Evolutionary conservation across 2,113 vertebrate genomes (phyloP), one percentile per base, ranked within the genome.

Genomic region (Geothlypis trichas): DNA sequence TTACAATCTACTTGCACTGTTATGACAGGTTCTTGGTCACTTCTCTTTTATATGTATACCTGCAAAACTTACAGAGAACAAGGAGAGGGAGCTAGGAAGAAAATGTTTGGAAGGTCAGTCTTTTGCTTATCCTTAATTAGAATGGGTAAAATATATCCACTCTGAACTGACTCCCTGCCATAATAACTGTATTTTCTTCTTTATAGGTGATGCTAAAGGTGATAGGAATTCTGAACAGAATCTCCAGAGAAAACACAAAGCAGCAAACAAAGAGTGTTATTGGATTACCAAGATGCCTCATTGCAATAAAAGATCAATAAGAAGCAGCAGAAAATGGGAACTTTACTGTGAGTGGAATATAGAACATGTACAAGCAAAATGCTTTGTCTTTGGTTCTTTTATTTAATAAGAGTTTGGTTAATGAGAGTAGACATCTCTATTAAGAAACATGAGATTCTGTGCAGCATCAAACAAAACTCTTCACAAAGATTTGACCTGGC

Each of bases 221-320:
- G 31, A 28, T 37, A 66, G 33, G 46, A 85, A 62, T 94, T 94
- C 63, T 84, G 57, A 78, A 78, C 47, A 39, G 39, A 63, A 33
- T 90, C 63, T 86, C 78, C 65, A 73, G 78, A 63, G 73, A 81
- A 85, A 81, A 77, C 33, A 68, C 42, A 83, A 90, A 93, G 77
- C 80, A 55, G 80, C 44, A 75, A 96, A 80, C 8, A 26, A 51
- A 62, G 85, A 33, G 31, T 81, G 58, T 46, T 28, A 55, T 10
- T 89, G 80, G 77, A 37, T 58, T 96, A 57, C 73, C 35, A 62
- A 80, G 73, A 62, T 11, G 7, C 39, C 73, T 94, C 42, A 17
- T 81, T 95, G 77, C 87, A 79, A 51, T 75, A 65, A 63, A 68
- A 84, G 81, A 92, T 96, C 79, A 88, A 59, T 90, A 93, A 87